A percentile compares a stretch with the other conserved stretches of the same genome.
Conservation (phyloP, 2,888 invertebrate species). For the Choreutis nemorana region DNA sequence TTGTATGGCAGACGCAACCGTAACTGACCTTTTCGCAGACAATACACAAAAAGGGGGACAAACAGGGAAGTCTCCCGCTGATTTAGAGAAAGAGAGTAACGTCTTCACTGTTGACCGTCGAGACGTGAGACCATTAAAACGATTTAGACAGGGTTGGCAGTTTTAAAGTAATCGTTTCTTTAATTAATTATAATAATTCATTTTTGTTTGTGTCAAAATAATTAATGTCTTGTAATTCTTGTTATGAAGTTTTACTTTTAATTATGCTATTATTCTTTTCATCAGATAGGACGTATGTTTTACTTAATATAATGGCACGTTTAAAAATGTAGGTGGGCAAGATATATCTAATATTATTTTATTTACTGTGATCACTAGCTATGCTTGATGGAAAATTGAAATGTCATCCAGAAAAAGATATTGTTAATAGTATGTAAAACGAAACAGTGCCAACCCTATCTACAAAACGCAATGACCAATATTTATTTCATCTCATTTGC, state of each 20-base stretch:
- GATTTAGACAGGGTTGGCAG: slow-evolving; percentile 30
- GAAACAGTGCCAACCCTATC: slow-evolving; percentile 23
- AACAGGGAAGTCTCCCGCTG: slow-evolving; percentile 53
- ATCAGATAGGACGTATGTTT: too few relatives aligned
- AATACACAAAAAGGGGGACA: slow-evolving; percentile 29
- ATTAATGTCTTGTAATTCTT: too few relatives aligned
- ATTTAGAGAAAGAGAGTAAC: slow-evolving; percentile 29
- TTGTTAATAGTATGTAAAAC: slow-evolving; percentile 1
- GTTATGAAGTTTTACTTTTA: too few relatives aligned
- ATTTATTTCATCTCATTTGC: slow-evolving; percentile 38
- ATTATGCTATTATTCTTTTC: too few relatives aligned
- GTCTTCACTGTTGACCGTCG: slow-evolving; percentile 47
- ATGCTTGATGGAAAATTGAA: not conserved
- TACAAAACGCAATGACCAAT: slow-evolving; percentile 23
- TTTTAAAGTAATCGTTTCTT: too few relatives aligned
- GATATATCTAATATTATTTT: slow-evolving; percentile 3
- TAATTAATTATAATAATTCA: too few relatives aligned
- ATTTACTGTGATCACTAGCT: not conserved
- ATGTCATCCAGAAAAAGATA: slow-evolving; percentile 1
- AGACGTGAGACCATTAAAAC: slow-evolving; percentile 16
- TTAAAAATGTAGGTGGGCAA: too few relatives aligned
- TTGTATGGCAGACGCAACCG: slow-evolving; percentile 32
- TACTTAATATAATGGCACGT: too few relatives aligned
- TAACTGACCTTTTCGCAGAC: slow-evolving; percentile 47
- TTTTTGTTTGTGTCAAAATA: too few relatives aligned